Evolutionary conservation across 2,888 invertebrate genomes (phyloP).

Genomic region (Microchrysa polita): DNA sequence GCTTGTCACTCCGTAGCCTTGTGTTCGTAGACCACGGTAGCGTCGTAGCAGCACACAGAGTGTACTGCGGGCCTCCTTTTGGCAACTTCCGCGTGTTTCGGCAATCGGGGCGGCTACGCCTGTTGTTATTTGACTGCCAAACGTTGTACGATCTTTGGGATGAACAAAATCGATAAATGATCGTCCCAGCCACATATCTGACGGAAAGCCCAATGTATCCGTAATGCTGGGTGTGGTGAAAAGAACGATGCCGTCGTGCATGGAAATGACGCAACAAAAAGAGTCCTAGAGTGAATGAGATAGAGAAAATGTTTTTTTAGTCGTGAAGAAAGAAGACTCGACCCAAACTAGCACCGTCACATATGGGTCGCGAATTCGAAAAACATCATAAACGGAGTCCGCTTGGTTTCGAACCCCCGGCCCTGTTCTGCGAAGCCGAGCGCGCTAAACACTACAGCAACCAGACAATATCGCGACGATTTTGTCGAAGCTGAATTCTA

Average conservation of each 20-base stretch:
- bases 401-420: too few relatives aligned
- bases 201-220: conserved; percentile 77
- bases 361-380: too few relatives aligned
- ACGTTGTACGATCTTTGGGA: conserved; percentile 76
- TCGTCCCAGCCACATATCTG: conserved; percentile 85
- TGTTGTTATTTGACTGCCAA: conserved; percentile 79
- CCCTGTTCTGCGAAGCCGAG: too few relatives aligned
- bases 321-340: too few relatives aligned
- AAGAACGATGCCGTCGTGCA: conserved; percentile 83
- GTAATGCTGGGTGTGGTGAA: conserved; percentile 78
- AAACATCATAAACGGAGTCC: too few relatives aligned
- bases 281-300: conserved; percentile 68
- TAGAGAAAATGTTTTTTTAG: background rate
- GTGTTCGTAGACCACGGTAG: conserved; percentile 70
- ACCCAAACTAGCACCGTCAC: too few relatives aligned
- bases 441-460: too few relatives aligned
- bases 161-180: conserved; percentile 90
- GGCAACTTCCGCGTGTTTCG: conserved; percentile 63
- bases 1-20: conserved; percentile 72
- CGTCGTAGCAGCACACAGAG: conserved; percentile 74
- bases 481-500: too few relatives aligned
- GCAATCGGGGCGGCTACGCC: conserved; percentile 71
- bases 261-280: conserved; percentile 82
- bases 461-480: too few relatives aligned
- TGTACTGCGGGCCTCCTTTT: conserved; percentile 65